Percentiles rank a stretch among this genome's conserved stretches.
Evolutionary conservation across 2,797 vertebrate species (phyloP).

Genomic region (Poeciliopsis presidionis): DNA sequence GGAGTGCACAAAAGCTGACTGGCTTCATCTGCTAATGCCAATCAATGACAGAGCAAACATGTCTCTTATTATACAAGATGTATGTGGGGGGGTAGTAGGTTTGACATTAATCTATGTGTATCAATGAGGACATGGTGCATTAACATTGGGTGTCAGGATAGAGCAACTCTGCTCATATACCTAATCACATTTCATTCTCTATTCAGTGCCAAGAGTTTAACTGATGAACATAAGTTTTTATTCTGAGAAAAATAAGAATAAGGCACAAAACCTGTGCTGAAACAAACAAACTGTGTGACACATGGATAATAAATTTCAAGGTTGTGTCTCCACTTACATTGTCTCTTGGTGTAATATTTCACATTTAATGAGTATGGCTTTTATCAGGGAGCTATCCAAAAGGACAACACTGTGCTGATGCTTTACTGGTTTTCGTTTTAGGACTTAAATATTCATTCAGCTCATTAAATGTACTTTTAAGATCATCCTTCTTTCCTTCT

Average conservation of each 20-base stretch:
- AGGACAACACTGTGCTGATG: constrained; percentile 40
- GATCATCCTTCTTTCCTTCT: constrained; percentile 23
- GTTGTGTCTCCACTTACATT: constrained; percentile 31
- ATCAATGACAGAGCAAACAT: constrained; percentile 67
- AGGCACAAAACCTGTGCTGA: constrained; percentile 7
- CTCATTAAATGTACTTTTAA: constrained; percentile 57
- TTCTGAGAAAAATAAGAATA: constrained; percentile 10
- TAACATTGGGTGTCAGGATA: constrained; percentile 36
- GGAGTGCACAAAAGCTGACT: constrained; percentile 31
- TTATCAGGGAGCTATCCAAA: constrained; percentile 43
- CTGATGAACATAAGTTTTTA: constrained; percentile 23
- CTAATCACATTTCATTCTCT: constrained; percentile 15
- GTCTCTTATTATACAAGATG: no score
- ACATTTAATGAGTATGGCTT: constrained; percentile 42
- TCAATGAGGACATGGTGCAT: constrained; percentile 59
- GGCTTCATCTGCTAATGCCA: constrained; percentile 70
- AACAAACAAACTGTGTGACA: constrained; percentile 39
- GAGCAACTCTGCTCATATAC: constrained; percentile 7
- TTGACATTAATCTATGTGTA: constrained; percentile 74
- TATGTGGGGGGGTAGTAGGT: constrained; percentile 37
- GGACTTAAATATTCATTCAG: constrained; percentile 60
- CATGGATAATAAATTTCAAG: constrained; percentile 31
- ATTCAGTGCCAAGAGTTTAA: constrained; percentile 20
- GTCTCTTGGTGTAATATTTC: constrained; percentile 32
- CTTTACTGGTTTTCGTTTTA: constrained; percentile 39